Base-by-base conservation (phyloP, 2,888 invertebrate genomes). In the Drosophila helvetica region DNA sequence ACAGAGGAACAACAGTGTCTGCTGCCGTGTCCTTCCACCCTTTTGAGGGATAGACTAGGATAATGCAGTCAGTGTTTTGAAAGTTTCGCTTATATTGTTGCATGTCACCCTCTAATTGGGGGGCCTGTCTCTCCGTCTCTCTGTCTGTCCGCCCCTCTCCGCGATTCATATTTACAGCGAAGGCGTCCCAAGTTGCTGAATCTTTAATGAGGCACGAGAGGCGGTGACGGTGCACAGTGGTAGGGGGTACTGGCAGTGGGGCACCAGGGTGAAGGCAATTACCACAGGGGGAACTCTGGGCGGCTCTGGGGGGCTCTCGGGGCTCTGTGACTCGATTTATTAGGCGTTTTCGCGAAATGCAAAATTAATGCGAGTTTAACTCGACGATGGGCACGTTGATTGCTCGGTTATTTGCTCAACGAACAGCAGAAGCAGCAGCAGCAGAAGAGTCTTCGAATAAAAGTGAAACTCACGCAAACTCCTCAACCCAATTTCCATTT, bases 41-140 rank as follows among this genome's bases (percentile, higher is more conserved):
- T 27, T 8, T 2, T 8, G 8, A 8, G 27, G 27, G 27, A 27
- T 27, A 8, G 27, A 0, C 8, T 1, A 27, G 27, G 27, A 42
- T 19, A 27, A 47, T 50, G 25, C 62, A 65, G 61, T 38, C 62
- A 65, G 61, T 38, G 74, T 59, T 53, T 47, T 9, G 38, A 60
- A 62, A 66, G 53, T 48, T 64, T 25, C 19, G 51, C 55, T 50
- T 27, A 19, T 47, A 55, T 64, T 84, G 56, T 86, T 68, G 87
- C 80, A 85, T 85, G 80, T 85, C 83, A 85, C 64, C 38, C n/a
- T 1, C 77, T 81, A 81, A 81, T 81, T 81, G 88, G 70, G 42
- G 52, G 33, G 42, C 59, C 51, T 27, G n/a, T 18, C 17, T 51
- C n/a, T n/a, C n/a, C n/a, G 25, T 25, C 18, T 3, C 17, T 15